Evolutionary conservation across 2,888 invertebrate species (phyloP), one percentile per base, ranked within the genome.

Genomic region (Metallyticus violacea): DNA sequence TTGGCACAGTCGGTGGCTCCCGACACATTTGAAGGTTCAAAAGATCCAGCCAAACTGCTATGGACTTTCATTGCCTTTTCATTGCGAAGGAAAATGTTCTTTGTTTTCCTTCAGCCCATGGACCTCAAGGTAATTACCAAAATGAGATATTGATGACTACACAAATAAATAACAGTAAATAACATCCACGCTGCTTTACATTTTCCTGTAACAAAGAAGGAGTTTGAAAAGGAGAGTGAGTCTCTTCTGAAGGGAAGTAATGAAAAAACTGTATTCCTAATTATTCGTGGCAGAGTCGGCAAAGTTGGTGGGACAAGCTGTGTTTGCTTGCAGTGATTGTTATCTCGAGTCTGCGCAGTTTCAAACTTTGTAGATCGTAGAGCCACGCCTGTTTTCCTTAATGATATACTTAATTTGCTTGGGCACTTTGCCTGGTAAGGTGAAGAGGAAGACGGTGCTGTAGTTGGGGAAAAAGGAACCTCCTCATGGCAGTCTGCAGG

Each of bases 321-420:
- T 62, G 40, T 62, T 62, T 62, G 40, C 40, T 62, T 62, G 40
- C 40, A 62, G 15, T 62, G 40, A 62, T 62, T 62, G 40, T 62
- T 62, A 62, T 62, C 40, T 62, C 15, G 40, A 62, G 40, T 62
- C 15, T 62, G 40, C 40, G 40, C 40, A 62, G 40, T 62, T 62
- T 62, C 40, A 22, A 62, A 62, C 40, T 62, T 62, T 9, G 40
- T 4, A 22, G 40, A 62, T 62, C 40, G 40, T 62, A 62, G 40
- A 62, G 40, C 40, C 40, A 62, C 40, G 40, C 40, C 40, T 62
- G 40, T 62, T 83, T 77, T 83, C 77, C 81, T 81, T 86, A 86
- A 86, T 86, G 85, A 86, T 86, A 85, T 86, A 86, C 85, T 86
- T 86, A 85, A 86, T 81, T 86, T 86, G 86, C 80, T 80, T 79